Evolutionary conservation across 2,797 vertebrate species (phyloP), one percentile per base, ranked within the genome.

Genomic region (Alfaro cultratus): DNA sequence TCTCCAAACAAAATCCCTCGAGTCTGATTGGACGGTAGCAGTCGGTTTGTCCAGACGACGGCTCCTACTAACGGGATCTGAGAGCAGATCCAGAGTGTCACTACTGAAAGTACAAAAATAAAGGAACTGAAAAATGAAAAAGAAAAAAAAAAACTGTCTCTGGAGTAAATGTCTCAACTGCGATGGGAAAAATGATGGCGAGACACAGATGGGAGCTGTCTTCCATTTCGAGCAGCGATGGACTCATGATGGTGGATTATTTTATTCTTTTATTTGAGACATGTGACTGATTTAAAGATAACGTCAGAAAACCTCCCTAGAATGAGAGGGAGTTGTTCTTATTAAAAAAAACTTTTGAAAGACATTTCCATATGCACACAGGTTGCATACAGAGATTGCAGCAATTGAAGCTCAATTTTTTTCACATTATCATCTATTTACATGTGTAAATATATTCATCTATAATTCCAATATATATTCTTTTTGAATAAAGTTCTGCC

Each of bases 381-480:
- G 2, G 7, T 80, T 92, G 85, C 89, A 78, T 68, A 79, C 4
- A 73, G 76, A 87, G 86, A 75, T 81, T 80, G 83, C 84, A 88
- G 86, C 81, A 82, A 84, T 82, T 87, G 81, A 87, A 91, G 89
- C 90, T 92, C 84, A 91, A 88, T 85, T 86, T 91, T 90, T 90
- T 77, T 82, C 86, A 86, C 84, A 84, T 85, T 92, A 92, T 93
- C 87, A 93, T 86, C 83, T 90, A 93, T 92, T 92, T 92, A 93
- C 92, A 91, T 87, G 91, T 94, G 86, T 93, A 87, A 93, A 80
- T 94, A 94, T 94, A 92, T 93, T 88, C 92, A 94, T 94, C 94
- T 93, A 88, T 90, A 88, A 92, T 87, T 91, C 89, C 89, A 90
- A 62, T 90, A 87, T 87, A 88, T 92, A 90, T 92, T 88, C 91